Evolutionary conservation across 2,113 vertebrate genomes (phyloP).

Genomic region (Gymnorhina tibicen): DNA sequence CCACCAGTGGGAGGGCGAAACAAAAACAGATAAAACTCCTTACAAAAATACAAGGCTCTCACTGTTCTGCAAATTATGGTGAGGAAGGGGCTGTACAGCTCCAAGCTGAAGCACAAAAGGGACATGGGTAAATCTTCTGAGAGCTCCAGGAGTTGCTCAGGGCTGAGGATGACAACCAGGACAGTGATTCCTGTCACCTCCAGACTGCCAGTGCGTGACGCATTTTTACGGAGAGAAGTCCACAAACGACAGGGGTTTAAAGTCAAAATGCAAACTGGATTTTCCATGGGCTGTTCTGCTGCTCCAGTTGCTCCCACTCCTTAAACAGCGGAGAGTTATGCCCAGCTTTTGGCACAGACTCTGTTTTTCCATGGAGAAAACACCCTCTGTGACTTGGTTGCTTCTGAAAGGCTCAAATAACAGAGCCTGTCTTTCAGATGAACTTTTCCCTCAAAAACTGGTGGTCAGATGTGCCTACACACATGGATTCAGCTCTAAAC

Average conservation of each 20-base stretch:
- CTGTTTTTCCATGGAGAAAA: background rate
- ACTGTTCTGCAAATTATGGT: background rate
- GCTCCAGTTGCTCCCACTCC: background rate
- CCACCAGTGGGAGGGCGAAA: background rate
- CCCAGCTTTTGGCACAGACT: background rate
- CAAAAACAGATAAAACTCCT: background rate
- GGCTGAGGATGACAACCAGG: background rate
- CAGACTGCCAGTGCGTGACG: background rate
- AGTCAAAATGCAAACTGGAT: background rate
- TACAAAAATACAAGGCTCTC: background rate
- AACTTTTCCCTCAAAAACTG: background rate
- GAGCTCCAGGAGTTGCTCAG: background rate
- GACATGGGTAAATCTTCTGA: fast-evolving
- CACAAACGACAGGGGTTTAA: background rate
- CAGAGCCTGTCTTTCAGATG: background rate
- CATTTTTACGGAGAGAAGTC: background rate
- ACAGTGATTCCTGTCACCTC: background rate
- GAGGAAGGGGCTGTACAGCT: background rate
- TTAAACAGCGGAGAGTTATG: fast-evolving
- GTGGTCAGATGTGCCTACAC: background rate
- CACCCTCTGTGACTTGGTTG: background rate
- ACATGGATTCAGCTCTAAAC: background rate
- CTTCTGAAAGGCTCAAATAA: background rate
- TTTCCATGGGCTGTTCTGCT: background rate
- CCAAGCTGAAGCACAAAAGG: background rate